phyloP scores from a whole-genome alignment of 2,888 invertebrate species.

The Rambutsinella grinnellia region DNA sequence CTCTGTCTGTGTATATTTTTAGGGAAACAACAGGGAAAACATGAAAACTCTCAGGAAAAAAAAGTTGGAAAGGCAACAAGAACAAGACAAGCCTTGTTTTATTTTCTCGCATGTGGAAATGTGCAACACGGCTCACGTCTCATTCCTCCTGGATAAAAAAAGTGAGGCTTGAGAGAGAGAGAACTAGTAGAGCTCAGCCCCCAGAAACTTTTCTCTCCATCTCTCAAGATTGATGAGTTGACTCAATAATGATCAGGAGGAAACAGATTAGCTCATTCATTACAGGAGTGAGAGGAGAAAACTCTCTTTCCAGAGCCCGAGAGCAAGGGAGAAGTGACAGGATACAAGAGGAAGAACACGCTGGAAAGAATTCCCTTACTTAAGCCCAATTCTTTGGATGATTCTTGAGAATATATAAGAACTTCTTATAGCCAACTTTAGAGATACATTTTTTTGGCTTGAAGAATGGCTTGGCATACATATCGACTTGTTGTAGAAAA shows the following conservation, averaged over 20 bases:
- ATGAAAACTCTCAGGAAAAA: slow-evolving; percentile 7
- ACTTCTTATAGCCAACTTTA: too few relatives aligned
- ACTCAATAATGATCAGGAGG: slow-evolving; percentile 52
- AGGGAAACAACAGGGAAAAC: too few relatives aligned
- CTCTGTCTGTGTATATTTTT: not conserved
- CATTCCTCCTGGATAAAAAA: slow-evolving; percentile 30
- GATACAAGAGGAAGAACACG: slow-evolving; percentile 43
- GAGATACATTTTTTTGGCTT: too few relatives aligned
- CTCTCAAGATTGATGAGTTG: slow-evolving; percentile 51
- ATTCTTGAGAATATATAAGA: too few relatives aligned
- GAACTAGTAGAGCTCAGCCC: not conserved
- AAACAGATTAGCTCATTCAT: slow-evolving; percentile 56
- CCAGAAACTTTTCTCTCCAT: slow-evolving; percentile 7
- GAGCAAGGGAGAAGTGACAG: slow-evolving; percentile 38
- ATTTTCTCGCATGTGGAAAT: too few relatives aligned
- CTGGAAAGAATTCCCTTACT: too few relatives aligned
- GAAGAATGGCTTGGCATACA: too few relatives aligned
- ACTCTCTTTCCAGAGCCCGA: slow-evolving; percentile 5
- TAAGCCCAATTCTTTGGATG: too few relatives aligned
- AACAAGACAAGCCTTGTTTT: too few relatives aligned
- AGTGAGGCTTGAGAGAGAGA: slow-evolving; percentile 2
- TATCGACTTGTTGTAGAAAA: too few relatives aligned
- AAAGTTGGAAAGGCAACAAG: slow-evolving; percentile 49
- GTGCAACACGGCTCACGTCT: slow-evolving; percentile 45
- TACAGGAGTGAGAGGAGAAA: slow-evolving; percentile 15